These are phyloP conservation scores for Listronotus bonariensis DNA, from an alignment of 1,140 invertebrate species.

Conservation along the genomic window DNA sequence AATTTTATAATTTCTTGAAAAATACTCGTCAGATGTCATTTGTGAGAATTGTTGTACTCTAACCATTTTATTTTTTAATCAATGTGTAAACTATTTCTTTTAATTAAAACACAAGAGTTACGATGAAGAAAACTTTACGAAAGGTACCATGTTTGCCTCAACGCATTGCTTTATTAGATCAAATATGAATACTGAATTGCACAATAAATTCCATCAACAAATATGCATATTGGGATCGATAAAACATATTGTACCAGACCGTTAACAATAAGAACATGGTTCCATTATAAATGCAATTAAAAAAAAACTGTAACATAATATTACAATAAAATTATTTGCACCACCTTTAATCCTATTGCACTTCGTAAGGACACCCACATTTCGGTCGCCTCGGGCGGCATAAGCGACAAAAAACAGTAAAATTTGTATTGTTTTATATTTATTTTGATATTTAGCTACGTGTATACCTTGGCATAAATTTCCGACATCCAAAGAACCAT, in stretches of 20 bases:
- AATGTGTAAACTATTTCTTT: too few relatives aligned
- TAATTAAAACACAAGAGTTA: too few relatives aligned
- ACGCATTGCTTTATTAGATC: too few relatives aligned
- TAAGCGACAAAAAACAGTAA: conserved; percentile 16
- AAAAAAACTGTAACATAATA: conserved; percentile 14
- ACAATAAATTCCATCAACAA: background rate
- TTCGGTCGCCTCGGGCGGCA: conserved; percentile 6
- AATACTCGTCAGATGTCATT: too few relatives aligned
- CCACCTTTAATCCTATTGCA: conserved; percentile 12
- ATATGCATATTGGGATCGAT: conserved; percentile 5
- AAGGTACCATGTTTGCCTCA: too few relatives aligned
- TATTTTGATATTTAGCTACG: conserved; percentile 18
- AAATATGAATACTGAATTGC: too few relatives aligned
- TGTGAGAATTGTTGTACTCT: too few relatives aligned
- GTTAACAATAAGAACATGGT: conserved; percentile 12
- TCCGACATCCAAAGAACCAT: background rate
- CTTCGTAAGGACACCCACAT: conserved; percentile 29
- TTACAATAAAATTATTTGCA: conserved; percentile 26
- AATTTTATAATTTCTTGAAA: too few relatives aligned
- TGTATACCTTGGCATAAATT: conserved; percentile 23
- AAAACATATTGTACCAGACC: background rate
- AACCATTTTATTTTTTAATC: too few relatives aligned
- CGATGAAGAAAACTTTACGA: too few relatives aligned
- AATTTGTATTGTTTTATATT: conserved; percentile 22
- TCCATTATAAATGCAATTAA: conserved; percentile 2